Conservation (phyloP, 2,888 invertebrate genomes). For the Acronicta leporina region DNA sequence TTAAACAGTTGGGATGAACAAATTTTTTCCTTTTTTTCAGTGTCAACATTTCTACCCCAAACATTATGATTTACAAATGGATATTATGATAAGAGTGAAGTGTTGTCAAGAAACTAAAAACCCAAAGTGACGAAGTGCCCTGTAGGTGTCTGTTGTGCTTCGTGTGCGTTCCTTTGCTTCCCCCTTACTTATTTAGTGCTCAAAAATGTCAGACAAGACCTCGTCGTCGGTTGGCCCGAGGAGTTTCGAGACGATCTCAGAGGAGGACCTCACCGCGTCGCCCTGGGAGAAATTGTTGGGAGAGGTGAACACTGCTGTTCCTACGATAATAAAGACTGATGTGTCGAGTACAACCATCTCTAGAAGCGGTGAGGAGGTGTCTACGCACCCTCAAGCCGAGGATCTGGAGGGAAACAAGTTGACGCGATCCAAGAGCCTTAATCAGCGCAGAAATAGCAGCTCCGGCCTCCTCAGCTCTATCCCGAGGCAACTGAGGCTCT, state of each 20-base stretch:
- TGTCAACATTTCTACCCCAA: slow-evolving; percentile 89
- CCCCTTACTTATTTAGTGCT: slow-evolving; percentile 63
- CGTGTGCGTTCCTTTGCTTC: slow-evolving; percentile 76
- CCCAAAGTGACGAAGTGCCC: slow-evolving; percentile 88
- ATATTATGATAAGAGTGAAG: slow-evolving; percentile 89
- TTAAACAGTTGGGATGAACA: slow-evolving; percentile 11
- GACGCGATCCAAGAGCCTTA: slow-evolving; percentile 85
- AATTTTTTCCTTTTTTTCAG: slow-evolving; percentile 81
- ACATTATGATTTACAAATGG: slow-evolving; percentile 90
- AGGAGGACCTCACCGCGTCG: slow-evolving; percentile 80
- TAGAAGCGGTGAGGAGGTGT: slow-evolving; percentile 74
- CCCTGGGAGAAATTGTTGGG: slow-evolving; percentile 87
- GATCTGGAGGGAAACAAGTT: slow-evolving; percentile 81
- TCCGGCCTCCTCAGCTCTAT: slow-evolving; percentile 87
- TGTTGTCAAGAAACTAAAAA: slow-evolving; percentile 89
- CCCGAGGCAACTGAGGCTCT: slow-evolving; percentile 85
- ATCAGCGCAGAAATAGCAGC: slow-evolving; percentile 84
- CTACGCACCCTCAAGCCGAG: slow-evolving; percentile 68
- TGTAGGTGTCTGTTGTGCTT: slow-evolving; percentile 85
- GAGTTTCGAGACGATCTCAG: slow-evolving; percentile 87
- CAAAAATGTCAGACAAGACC: slow-evolving; percentile 85
- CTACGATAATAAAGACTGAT: slow-evolving; percentile 84
- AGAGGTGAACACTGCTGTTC: slow-evolving; percentile 81
- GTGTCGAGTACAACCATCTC: slow-evolving; percentile 81
- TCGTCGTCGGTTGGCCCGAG: slow-evolving; percentile 85